These are phyloP conservation scores for Rhodinocichla rosea DNA, from an alignment of 2,113 vertebrate species.

Conservation along the genomic window DNA sequence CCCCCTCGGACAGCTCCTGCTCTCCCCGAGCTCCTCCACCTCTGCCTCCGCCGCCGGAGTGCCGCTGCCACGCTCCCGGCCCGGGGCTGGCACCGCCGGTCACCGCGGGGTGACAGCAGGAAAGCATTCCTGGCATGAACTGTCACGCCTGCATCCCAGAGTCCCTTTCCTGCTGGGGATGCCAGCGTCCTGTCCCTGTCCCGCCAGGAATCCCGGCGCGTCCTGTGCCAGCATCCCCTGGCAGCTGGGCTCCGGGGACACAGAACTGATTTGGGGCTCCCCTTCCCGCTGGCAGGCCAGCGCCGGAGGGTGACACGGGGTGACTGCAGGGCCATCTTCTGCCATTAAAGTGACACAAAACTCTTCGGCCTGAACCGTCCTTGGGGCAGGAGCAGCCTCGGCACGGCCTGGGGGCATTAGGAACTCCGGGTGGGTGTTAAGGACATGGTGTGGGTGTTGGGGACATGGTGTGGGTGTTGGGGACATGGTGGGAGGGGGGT, in stretches of 20 bases:
- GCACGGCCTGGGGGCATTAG: fast-evolving
- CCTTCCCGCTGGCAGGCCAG: neutral
- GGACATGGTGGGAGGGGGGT: too few relatives aligned
- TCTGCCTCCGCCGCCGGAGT: fast-evolving
- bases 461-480: too few relatives aligned
- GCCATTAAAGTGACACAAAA: neutral
- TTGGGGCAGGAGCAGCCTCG: neutral
- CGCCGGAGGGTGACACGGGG: neutral
- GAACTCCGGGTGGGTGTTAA: fast-evolving
- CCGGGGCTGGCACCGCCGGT: neutral
- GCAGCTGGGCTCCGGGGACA: neutral
- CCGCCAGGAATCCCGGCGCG: neutral
- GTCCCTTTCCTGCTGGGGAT: neutral
- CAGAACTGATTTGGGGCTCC: neutral
- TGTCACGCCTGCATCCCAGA: neutral
- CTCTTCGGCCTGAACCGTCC: fast-evolving
- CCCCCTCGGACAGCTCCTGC: neutral
- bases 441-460: fast-evolving
- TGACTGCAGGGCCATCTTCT: fast-evolving
- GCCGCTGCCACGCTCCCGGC: neutral
- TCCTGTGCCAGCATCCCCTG: neutral
- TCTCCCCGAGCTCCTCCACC: neutral
- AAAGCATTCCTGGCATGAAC: neutral
- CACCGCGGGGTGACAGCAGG: neutral
- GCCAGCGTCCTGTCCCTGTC: neutral